Evolutionary conservation across 2,113 vertebrate genomes (phyloP).

Genomic region (Falco punctatus): DNA sequence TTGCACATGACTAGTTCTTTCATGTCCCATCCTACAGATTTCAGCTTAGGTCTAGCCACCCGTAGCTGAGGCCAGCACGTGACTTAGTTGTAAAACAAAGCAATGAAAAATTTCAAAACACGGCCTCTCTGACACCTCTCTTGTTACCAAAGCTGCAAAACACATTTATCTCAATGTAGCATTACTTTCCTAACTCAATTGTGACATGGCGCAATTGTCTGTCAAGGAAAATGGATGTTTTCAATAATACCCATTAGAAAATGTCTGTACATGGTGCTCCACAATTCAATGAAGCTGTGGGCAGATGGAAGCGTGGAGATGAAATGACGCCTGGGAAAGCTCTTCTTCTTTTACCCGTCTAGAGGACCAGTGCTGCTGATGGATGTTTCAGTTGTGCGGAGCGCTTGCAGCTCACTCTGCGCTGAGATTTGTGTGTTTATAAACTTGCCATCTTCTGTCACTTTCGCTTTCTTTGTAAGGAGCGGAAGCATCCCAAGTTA

Average conservation of each 20-base stretch:
- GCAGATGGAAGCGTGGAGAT: neutral
- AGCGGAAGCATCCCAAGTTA: neutral
- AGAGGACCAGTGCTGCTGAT: neutral
- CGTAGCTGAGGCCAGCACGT: neutral
- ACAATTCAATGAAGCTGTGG: constrained; percentile 24
- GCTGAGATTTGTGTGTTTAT: neutral
- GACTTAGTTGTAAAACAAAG: neutral
- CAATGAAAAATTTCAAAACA: neutral
- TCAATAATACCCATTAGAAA: constrained; percentile 36
- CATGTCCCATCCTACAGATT: neutral
- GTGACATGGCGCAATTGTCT: neutral
- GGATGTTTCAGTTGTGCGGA: neutral
- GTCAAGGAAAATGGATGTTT: constrained; percentile 46
- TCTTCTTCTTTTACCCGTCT: neutral
- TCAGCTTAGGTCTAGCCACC: neutral
- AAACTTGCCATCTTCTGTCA: neutral
- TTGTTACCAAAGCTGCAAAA: neutral
- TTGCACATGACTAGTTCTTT: neutral
- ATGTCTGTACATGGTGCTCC: neutral
- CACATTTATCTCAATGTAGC: neutral
- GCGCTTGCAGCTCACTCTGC: neutral
- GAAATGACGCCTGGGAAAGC: neutral
- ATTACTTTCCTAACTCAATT: neutral
- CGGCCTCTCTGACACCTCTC: neutral
- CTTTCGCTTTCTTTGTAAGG: neutral